phyloP scores from a whole-genome alignment of 2,797 vertebrate species.

The Premnoplex brunnescens region DNA sequence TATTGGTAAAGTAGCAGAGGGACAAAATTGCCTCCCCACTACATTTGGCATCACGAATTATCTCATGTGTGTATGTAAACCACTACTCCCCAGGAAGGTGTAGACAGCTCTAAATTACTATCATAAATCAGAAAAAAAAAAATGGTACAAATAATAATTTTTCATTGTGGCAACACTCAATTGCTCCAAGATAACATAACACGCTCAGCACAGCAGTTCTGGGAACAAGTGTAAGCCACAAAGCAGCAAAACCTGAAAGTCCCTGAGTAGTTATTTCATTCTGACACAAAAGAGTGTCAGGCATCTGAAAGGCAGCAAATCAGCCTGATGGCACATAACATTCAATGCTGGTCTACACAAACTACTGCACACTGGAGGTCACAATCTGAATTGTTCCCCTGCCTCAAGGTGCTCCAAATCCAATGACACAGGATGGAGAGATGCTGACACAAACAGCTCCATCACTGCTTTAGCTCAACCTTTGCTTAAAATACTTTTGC shows the following conservation, averaged over 20 bases:
- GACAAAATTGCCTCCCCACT: neutral
- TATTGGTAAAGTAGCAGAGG: neutral
- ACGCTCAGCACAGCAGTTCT: neutral
- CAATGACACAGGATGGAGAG: neutral
- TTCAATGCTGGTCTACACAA: accelerated
- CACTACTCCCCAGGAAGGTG: neutral
- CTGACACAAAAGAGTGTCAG: neutral
- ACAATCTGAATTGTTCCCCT: neutral
- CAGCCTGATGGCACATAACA: neutral
- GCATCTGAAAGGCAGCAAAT: neutral
- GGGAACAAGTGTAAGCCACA: neutral
- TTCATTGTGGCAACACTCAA: neutral
- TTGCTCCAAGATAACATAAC: neutral
- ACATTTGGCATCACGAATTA: neutral
- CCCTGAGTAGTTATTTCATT: neutral
- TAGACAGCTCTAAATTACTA: neutral
- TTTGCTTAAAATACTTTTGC: neutral
- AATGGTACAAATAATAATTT: neutral
- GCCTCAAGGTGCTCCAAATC: neutral
- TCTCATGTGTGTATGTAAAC: neutral
- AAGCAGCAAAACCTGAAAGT: neutral
- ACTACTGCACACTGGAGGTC: neutral
- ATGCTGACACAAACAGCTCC: neutral
- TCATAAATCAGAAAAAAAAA: neutral
- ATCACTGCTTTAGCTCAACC: neutral